Conservation (phyloP, 2,797 vertebrate genomes). For the Loris lydekkerianus region DNA sequence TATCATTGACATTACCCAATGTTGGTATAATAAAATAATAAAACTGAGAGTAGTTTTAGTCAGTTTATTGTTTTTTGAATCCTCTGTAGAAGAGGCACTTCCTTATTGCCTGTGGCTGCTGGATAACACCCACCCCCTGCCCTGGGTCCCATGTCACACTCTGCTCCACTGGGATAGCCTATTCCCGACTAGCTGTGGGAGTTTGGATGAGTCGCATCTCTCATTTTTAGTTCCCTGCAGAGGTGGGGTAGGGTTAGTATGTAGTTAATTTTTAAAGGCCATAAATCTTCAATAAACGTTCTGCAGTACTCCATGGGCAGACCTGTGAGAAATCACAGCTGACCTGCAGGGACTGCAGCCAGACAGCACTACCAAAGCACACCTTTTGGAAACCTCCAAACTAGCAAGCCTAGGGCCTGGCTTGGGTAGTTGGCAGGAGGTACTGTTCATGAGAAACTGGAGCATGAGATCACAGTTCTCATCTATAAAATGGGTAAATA, state of each 20-base stretch:
- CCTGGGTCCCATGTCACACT: background rate
- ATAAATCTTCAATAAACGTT: background rate
- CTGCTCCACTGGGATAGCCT: background rate
- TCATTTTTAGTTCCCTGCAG: background rate
- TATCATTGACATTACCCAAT: background rate
- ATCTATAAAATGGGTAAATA: slow-evolving; percentile 5
- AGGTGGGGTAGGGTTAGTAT: background rate
- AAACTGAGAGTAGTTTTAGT: background rate
- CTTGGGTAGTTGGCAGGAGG: no score
- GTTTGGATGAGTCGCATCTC: background rate
- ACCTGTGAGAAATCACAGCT: background rate
- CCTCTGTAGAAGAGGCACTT: background rate
- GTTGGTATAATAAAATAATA: background rate
- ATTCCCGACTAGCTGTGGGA: background rate
- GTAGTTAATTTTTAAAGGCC: background rate
- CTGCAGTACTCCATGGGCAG: background rate
- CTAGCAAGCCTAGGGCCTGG: no score
- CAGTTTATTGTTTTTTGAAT: background rate
- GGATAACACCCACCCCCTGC: background rate
- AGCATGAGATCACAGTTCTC: background rate
- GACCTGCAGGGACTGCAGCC: no score
- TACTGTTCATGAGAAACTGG: background rate
- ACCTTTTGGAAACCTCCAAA: background rate
- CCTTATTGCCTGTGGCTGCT: background rate
- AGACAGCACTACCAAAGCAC: background rate